phyloP scores from a whole-genome alignment of 2,113 vertebrate genomes.

The Trichechus manatus region DNA sequence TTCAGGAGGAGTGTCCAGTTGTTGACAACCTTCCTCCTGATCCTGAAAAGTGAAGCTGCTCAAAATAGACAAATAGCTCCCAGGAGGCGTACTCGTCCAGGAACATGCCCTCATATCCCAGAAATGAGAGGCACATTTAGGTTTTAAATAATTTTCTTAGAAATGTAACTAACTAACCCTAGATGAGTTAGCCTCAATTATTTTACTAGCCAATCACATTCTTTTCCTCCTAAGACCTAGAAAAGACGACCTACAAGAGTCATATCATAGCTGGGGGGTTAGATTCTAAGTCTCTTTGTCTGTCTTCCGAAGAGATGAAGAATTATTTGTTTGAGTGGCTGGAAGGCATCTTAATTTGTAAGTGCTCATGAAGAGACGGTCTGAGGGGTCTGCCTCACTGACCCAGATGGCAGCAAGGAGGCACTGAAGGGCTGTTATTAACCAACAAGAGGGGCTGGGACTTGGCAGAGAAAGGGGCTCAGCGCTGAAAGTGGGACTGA shows the following conservation, averaged over 20 bases:
- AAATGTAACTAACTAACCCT: not conserved
- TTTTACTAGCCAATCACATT: not conserved
- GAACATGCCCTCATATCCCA: not conserved
- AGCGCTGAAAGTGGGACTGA: not conserved
- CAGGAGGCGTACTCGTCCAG: not conserved
- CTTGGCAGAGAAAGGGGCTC: not conserved
- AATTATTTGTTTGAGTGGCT: not conserved
- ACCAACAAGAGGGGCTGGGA: too few species aligned
- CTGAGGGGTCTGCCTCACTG: not conserved
- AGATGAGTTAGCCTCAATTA: not conserved
- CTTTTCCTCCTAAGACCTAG: not conserved
- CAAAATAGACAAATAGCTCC: conserved; percentile 13
- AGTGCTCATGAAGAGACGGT: not conserved
- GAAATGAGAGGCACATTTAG: not conserved
- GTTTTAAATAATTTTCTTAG: not conserved
- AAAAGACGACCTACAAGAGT: not conserved
- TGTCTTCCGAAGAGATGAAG: not conserved
- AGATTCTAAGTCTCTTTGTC: not conserved
- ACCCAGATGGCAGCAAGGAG: not conserved
- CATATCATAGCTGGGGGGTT: not conserved
- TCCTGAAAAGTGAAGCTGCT: not conserved
- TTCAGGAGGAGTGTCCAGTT: conserved; percentile 15
- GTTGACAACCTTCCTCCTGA: not conserved
- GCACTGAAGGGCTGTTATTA: rapidly evolving
- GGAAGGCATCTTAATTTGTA: not conserved